Base-by-base conservation (phyloP, 2,113 vertebrate genomes). In the Aptenodytes patagonicus region DNA sequence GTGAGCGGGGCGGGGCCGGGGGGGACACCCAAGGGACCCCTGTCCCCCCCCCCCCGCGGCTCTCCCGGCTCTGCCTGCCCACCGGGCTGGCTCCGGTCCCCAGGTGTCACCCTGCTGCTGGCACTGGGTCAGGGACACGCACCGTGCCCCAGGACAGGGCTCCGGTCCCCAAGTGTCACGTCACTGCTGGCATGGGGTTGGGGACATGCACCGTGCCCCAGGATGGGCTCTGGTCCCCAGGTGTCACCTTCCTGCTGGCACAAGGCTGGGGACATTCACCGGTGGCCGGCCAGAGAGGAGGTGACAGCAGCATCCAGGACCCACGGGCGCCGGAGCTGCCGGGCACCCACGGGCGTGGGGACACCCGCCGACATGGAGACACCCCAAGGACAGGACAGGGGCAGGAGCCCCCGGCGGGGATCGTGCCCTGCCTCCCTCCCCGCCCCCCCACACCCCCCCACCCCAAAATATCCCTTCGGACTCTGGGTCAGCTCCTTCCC, bases 1-100 rank as follows among this genome's bases (percentile, higher is more conserved):
- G 95, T 99, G 98, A 98, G 93, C 83, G 10, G 8, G 38, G 7
- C 17, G 9, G 36, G 34, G 42, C 8, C 1, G 9, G 61, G 82
- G 38, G 38, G 26, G 44, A 19, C 32, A 2, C 29, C 21, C 75
- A 1, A 2, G 38, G 54, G 36, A 54, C 58, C n/a, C 38, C 73
- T 16, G 5, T 8, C 44, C 25, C 49, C 19, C 11, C 40, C 40
- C 40, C 3, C 11, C 1, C 11, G n/a, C n/a, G n/a, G n/a, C n/a
- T n/a, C n/a, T n/a, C n/a, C 29, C 1, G 6, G 60, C 89, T 44
- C 60, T 19, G 58, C 47, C 26, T 7, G 2, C 71, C 42, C 73
- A 22, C 44, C 20, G 11, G 77, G 28, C 47, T 42, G 68, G 38
- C 58, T 61, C 72, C 11, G 11, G 52, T 47, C 47, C 86, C 86